These are phyloP conservation scores for Calidris pygmaea DNA, from an alignment of 2,113 vertebrate species.

Conservation along the genomic window DNA sequence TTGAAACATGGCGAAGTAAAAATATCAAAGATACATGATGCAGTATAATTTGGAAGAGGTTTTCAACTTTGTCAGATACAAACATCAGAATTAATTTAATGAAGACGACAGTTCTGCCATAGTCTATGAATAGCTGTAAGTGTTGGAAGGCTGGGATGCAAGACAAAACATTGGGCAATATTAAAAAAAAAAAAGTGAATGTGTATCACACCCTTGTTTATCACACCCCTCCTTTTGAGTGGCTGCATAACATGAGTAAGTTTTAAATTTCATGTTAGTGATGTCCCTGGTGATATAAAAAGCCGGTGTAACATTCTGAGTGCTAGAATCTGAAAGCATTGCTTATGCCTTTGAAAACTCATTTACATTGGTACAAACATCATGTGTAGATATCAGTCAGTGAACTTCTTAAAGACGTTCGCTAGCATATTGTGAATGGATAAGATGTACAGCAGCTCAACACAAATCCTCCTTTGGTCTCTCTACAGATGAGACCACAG, in stretches of 20 bases:
- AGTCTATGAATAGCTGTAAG: neutral
- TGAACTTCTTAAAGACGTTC: neutral
- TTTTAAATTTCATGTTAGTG: neutral
- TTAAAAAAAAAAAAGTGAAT: neutral
- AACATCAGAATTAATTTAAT: neutral
- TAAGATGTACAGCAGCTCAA: neutral
- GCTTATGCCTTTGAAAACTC: neutral
- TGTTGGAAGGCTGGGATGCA: neutral
- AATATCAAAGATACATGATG: neutral
- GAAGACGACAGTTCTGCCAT: neutral
- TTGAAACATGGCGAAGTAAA: neutral
- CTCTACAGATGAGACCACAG: neutral
- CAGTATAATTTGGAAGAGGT: neutral
- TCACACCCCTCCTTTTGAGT: neutral
- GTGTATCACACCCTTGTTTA: neutral
- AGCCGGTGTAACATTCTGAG: neutral
- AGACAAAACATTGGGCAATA: neutral
- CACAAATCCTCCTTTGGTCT: neutral
- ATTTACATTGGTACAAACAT: neutral
- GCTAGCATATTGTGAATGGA: neutral
- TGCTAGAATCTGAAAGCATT: neutral
- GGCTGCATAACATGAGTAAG: neutral
- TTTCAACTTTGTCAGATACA: neutral
- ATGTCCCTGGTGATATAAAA: neutral
- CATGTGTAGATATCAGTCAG: neutral